Evolutionary conservation across 2,113 vertebrate genomes (phyloP), one percentile per base, ranked within the genome.

Genomic region (Polyodon spathula): DNA sequence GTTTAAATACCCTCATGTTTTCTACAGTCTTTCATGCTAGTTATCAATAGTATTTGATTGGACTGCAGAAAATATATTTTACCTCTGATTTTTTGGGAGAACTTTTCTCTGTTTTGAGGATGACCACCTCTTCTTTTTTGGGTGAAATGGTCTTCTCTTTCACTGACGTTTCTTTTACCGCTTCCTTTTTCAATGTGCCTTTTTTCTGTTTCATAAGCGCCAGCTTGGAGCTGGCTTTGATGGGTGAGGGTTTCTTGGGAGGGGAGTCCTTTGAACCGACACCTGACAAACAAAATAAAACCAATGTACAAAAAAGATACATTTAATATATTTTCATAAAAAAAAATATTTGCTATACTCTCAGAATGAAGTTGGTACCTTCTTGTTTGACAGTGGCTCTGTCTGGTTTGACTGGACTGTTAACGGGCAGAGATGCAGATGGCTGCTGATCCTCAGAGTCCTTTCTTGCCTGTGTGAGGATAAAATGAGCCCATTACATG

Each of bases 41-140:
- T 27, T 27, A 27, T 27, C 27, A 27, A 27, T 27, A 27, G 27
- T 3, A 27, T 27, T 27, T 27, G 27, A 27, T 27, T 27, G 27
- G 3, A 27, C 27, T 27, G 0, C 1, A 12, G n/a, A 1, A 6
- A 4, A 4, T 55, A 6, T 4, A 50, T 52, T 63, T 71, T 83
- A 98, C 93, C 89, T 93, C 90, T 63, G 81, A 53, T 77, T 94
- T 93, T 63, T 76, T 83, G 37, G 93, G 93, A 68, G 95, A 93
- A 12, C 70, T 73, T 78, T 90, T 93, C 38, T 73, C 73, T 64
- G 85, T 71, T 12, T 73, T 82, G 17, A 88, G 81, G 1, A 83
- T 84, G 62, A 63, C 75, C 61, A 42, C 59, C 15, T 66, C 76
- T 50, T 79, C 83, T 52, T 72, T 76, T 55, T 79, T 87, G 16